These are phyloP conservation scores for Glareola pratincola DNA, from an alignment of 2,113 vertebrate genomes.

Conservation along the genomic window DNA sequence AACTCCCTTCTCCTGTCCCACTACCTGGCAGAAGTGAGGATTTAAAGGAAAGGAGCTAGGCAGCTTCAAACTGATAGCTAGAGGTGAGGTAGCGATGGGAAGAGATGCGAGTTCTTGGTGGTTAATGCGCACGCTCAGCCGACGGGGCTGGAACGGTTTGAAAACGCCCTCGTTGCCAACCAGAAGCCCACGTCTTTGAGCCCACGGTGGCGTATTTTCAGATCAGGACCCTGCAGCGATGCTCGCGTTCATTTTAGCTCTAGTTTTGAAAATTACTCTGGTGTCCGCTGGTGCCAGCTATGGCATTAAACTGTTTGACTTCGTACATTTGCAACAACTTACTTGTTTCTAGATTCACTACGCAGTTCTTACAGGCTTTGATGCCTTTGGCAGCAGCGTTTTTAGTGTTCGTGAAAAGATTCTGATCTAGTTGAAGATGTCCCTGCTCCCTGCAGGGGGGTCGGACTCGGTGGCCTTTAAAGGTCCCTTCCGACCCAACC, in stretches of 20 bases:
- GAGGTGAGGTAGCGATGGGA: slow-evolving; percentile 23
- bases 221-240: neutral
- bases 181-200: neutral
- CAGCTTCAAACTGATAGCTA: slow-evolving; percentile 25
- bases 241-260: neutral
- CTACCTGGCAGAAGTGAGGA: slow-evolving; percentile 24
- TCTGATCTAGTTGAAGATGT: too few relatives aligned
- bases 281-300: neutral
- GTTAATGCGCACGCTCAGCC: fast-evolving
- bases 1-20: neutral
- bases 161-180: neutral
- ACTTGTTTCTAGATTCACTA: neutral
- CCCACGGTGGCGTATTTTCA: neutral
- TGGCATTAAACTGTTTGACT: neutral
- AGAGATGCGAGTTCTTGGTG: neutral
- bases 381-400: neutral
- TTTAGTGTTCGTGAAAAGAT: neutral
- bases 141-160: neutral
- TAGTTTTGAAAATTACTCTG: neutral
- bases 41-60: slow-evolving; percentile 24
- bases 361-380: neutral
- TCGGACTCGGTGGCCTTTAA: too few relatives aligned
- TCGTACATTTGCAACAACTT: neutral
- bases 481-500: too few relatives aligned
- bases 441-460: too few relatives aligned